A percentile compares a stretch with the other conserved stretches of the same genome.
phyloP scores from a whole-genome alignment of 2,113 vertebrate species.

The Rutilus rutilus region DNA sequence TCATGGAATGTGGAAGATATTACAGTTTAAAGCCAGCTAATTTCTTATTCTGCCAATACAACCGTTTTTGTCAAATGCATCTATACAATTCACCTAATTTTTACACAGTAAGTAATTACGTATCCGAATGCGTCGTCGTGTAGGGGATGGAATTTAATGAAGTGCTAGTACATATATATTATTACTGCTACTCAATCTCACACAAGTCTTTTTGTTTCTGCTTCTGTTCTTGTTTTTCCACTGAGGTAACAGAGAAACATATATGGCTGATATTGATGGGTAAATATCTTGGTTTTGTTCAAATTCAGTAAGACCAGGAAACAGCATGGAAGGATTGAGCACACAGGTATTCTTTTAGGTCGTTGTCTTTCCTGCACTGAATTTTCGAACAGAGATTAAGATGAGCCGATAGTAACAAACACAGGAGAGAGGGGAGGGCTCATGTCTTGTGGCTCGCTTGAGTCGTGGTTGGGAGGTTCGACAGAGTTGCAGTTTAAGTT shows the following conservation, averaged over 20 bases:
- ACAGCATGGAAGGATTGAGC: conserved; percentile 19
- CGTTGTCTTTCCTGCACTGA: conserved; percentile 33
- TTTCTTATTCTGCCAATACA: conserved; percentile 17
- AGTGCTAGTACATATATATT: conserved; percentile 73
- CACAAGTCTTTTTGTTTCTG: conserved; percentile 21
- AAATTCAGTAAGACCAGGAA: conserved; percentile 31
- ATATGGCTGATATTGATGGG: conserved; percentile 1
- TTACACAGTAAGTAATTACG: conserved; percentile 60
- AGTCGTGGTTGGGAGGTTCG: not conserved
- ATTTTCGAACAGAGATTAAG: conserved; percentile 7
- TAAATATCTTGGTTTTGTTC: conserved; percentile 14
- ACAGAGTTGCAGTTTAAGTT: not conserved
- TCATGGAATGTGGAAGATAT: conserved; percentile 69
- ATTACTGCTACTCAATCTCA: conserved; percentile 58
- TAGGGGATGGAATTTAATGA: conserved; percentile 68
- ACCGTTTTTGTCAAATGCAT: not conserved
- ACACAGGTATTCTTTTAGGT: conserved; percentile 40
- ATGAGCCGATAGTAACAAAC: conserved; percentile 42
- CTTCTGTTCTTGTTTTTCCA: not conserved
- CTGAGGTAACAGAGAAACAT: conserved; percentile 2
- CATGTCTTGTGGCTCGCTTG: conserved; percentile 29
- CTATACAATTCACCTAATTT: not conserved
- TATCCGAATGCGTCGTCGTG: conserved; percentile 68
- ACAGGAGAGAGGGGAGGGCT: conserved; percentile 33
- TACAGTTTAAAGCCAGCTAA: conserved; percentile 45